Evolutionary conservation across 1,140 invertebrate genomes (phyloP).

Genomic region (Brachionus asplanchnoidis): DNA sequence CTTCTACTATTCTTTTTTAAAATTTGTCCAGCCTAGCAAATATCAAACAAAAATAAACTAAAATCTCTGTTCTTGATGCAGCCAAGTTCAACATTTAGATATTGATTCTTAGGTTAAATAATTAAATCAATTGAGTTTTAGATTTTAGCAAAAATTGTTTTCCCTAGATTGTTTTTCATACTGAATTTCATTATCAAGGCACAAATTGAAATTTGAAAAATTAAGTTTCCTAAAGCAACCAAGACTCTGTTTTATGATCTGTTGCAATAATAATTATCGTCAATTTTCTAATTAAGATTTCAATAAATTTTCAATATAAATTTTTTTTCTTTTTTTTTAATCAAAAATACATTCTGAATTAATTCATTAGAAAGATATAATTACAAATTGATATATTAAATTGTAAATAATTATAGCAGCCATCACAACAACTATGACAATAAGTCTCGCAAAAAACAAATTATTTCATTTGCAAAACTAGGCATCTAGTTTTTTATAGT

Average conservation of each 20-base stretch:
- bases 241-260: background rate
- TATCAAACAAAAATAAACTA: no score
- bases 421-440: background rate
- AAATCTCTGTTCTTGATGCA: background rate
- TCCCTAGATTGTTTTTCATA: background rate
- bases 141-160: background rate
- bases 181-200: background rate
- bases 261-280: background rate
- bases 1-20: no score
- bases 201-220: background rate
- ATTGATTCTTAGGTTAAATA: background rate
- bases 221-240: background rate
- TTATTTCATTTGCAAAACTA: background rate
- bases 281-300: background rate
- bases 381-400: slow-evolving; percentile 6
- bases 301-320: background rate
- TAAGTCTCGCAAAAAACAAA: background rate
- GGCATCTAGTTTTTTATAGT: background rate
- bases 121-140: background rate
- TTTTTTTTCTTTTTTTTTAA: background rate
- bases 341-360: slow-evolving; percentile 3
- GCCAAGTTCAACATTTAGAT: background rate
- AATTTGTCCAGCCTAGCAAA: no score
- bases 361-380: background rate
- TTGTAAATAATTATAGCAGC: background rate